These are phyloP conservation scores for Jacana jacana DNA, from an alignment of 2,113 vertebrate species.

Conservation along the genomic window DNA sequence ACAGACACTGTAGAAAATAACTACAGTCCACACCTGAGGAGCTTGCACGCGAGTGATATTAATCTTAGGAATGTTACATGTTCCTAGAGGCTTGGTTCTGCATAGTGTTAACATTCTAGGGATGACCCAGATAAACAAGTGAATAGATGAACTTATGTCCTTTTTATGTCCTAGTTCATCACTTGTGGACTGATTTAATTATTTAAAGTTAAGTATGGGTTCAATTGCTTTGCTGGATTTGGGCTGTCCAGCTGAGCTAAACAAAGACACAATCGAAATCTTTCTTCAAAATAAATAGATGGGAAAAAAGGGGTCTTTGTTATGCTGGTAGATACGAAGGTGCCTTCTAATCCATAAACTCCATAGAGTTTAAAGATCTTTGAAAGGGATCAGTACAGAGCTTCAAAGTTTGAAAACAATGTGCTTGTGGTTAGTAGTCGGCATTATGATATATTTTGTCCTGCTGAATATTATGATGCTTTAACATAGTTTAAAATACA, in stretches of 20 bases:
- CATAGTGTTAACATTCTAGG: background rate
- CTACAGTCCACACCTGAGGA: background rate
- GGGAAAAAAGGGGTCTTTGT: background rate
- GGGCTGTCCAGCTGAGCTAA: background rate
- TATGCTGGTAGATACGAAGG: background rate
- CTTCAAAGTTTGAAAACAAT: background rate
- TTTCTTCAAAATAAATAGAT: background rate
- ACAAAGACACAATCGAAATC: background rate
- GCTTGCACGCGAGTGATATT: background rate
- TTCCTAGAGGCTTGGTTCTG: background rate
- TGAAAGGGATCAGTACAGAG: background rate
- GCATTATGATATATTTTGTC: background rate
- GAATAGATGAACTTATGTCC: background rate
- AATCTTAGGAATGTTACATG: background rate
- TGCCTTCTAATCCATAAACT: background rate
- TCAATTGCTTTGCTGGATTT: background rate
- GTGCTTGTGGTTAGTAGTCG: background rate
- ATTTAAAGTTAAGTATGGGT: background rate
- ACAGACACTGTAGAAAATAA: background rate
- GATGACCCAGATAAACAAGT: background rate
- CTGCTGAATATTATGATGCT: background rate
- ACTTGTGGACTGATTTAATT: background rate
- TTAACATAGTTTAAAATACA: background rate
- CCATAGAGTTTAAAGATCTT: background rate
- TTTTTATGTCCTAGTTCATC: background rate